Evolutionary conservation across 2,113 vertebrate species (phyloP), one percentile per base, ranked within the genome.

Genomic region (Castor canadensis): DNA sequence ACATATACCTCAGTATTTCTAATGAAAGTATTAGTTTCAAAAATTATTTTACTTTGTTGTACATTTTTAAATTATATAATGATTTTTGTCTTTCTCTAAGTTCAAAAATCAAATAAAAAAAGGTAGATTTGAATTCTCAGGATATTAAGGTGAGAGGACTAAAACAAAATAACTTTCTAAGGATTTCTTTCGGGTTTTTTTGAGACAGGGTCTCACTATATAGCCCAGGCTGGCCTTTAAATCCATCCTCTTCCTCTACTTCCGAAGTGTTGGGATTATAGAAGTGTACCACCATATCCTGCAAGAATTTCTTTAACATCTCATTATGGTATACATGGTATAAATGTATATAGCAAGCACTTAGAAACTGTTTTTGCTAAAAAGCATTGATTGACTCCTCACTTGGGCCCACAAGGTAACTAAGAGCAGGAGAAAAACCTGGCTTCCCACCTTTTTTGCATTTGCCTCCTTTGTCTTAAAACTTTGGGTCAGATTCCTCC

Each of bases 51-150:
- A 64, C 10, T 45, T 66, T 35, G 24, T 47, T 85, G 67, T 87
- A n/a, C 62, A 86, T 26, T 86, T 91, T 58, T 13, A 94, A 75
- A 58, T 72, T 92, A n/a, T 77, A 85, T 79, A 7, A 84, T 32
- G 20, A 38, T 40, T 87, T 58, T 60, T 19, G 30, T 38, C 38
- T 79, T 82, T 89, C 62, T 28, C 45, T 73, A 60, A 82, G 82
- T 82, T 92, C 38, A 69, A 32, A 79, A 47, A 47, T 69, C 56
- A 73, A 28, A 83, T 56, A 71, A 77, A 19, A 49, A 85, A 71
- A 93, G 9, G 86, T 28, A 20, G 10, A 77, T 92, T 40, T 30
- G 9, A 64, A 10, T 80, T 96, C 91, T 79, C 52, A 84, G 64
- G 64, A 64, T 58, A 94, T 38, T 66, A 93, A 69, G 43, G 17